Percentiles rank a stretch among this genome's conserved stretches.
These are phyloP conservation scores for Anas bernieri DNA, from an alignment of 2,797 vertebrate species.

Conservation along the genomic window DNA sequence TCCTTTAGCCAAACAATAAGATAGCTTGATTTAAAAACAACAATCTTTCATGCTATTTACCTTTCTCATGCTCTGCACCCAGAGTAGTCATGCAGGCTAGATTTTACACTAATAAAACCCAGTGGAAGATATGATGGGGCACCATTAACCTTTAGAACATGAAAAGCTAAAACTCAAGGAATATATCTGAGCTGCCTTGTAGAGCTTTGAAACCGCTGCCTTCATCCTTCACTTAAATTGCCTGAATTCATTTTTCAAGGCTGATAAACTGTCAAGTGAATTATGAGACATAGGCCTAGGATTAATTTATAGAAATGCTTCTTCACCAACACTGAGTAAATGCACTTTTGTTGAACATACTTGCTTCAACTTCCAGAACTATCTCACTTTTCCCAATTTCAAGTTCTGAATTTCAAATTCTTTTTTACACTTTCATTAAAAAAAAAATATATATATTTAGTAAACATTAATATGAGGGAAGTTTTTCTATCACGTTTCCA, in stretches of 20 bases:
- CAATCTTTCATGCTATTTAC: constrained; percentile 30
- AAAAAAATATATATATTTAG: background rate
- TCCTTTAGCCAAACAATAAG: constrained; percentile 9
- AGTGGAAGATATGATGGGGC: constrained; percentile 35
- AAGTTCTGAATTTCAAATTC: background rate
- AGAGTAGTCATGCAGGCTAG: background rate
- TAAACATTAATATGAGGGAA: background rate
- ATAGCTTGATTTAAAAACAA: constrained; percentile 35
- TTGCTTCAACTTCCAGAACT: constrained; percentile 24
- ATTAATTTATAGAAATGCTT: constrained; percentile 65
- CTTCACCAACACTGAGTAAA: constrained; percentile 21
- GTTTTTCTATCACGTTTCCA: background rate
- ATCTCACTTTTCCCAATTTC: background rate
- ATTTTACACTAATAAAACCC: constrained; percentile 56
- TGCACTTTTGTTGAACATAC: background rate
- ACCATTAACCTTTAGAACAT: constrained; percentile 66
- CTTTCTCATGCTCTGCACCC: constrained; percentile 20
- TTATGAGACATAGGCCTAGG: constrained; percentile 45
- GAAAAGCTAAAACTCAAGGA: constrained; percentile 44
- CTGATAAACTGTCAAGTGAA: constrained; percentile 70
- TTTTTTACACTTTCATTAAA: background rate
- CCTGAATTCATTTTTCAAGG: constrained; percentile 65
- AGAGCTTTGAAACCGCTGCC: constrained; percentile 31
- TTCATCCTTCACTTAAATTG: constrained; percentile 72
- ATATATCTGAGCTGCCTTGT: constrained; percentile 26